Percentiles rank a stretch among this genome's conserved stretches.
Evolutionary conservation across 1,140 invertebrate genomes (phyloP).

Genomic region (Drosophila lini): DNA sequence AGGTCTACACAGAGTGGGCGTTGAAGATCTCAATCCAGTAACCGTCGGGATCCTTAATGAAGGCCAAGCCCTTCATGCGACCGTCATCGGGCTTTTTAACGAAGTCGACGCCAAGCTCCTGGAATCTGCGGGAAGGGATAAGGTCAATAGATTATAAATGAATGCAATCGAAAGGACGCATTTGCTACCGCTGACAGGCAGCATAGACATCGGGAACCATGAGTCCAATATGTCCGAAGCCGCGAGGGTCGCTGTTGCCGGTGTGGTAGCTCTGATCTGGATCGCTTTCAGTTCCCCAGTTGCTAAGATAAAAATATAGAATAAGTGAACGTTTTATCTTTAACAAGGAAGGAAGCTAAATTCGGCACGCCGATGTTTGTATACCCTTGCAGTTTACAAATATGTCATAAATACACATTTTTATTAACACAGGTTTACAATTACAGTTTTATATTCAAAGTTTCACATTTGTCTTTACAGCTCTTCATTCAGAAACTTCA

Average conservation of each 20-base stretch:
- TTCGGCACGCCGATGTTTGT: too few relatives aligned
- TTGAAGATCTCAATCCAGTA: conserved; percentile 98
- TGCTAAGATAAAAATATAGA: conserved; percentile 86
- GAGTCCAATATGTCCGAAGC: conserved; percentile 96
- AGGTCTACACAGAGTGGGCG: conserved; percentile 86
- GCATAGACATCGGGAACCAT: conserved; percentile 94
- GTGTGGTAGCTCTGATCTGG: conserved; percentile 92
- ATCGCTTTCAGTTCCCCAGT: conserved; percentile 97
- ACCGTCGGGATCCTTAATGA: conserved; percentile 97
- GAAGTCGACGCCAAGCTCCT: conserved; percentile 94
- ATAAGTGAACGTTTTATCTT: neutral
- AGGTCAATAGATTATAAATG: neutral
- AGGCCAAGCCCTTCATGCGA: conserved; percentile 97
- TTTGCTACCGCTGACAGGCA: conserved; percentile 88
- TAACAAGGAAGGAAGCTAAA: too few relatives aligned
- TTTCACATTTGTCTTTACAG: too few relatives aligned
- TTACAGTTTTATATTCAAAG: too few relatives aligned
- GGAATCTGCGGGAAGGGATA: conserved; percentile 86
- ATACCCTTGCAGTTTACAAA: too few relatives aligned
- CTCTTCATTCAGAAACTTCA: too few relatives aligned
- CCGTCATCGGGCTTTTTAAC: conserved; percentile 95
- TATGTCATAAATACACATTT: too few relatives aligned
- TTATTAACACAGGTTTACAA: too few relatives aligned
- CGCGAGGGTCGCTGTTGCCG: conserved; percentile 95
- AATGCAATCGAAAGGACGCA: conserved; percentile 24